Evolutionary conservation across 1,140 invertebrate species (phyloP).

Genomic region (Zaprionus lachaisei): DNA sequence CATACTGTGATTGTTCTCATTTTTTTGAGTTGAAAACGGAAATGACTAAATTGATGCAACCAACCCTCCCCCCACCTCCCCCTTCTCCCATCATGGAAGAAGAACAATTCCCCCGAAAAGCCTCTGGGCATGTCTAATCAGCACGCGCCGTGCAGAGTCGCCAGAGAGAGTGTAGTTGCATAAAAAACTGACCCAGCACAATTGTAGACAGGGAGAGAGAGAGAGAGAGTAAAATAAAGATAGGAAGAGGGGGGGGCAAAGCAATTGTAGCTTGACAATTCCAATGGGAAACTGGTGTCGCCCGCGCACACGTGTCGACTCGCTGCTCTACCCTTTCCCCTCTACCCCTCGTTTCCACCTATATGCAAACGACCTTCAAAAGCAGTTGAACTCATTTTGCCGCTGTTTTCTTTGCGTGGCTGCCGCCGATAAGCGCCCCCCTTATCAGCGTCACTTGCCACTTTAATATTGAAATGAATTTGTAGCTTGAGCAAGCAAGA

Average conservation of each 20-base stretch:
- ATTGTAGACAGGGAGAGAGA: neutral
- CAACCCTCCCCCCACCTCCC: accelerated
- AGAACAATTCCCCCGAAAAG: slow-evolving; percentile 39
- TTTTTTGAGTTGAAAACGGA: slow-evolving; percentile 47
- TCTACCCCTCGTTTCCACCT: neutral
- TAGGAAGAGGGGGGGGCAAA: neutral
- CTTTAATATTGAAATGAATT: slow-evolving; percentile 8
- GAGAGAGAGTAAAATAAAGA: neutral
- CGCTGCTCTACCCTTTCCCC: neutral
- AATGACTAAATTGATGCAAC: slow-evolving; percentile 70
- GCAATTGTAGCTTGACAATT: neutral
- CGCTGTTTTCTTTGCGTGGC: neutral
- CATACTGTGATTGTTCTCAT: neutral
- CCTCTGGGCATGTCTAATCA: slow-evolving; percentile 62
- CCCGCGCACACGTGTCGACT: neutral
- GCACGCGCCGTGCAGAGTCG: slow-evolving; percentile 43
- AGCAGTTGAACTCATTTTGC: slow-evolving; percentile 6
- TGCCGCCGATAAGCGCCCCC: neutral
- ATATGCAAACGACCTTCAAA: neutral
- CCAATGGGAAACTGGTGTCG: slow-evolving; percentile 1
- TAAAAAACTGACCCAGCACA: slow-evolving; percentile 51
- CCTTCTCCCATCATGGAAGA: slow-evolving; percentile 2
- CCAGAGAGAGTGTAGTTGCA: slow-evolving; percentile 6
- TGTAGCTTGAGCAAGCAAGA: neutral
- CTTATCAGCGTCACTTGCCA: slow-evolving; percentile 2